Evolutionary conservation across 2,797 vertebrate genomes (phyloP), one percentile per base, ranked within the genome.

Genomic region (Poliocrania exsul): DNA sequence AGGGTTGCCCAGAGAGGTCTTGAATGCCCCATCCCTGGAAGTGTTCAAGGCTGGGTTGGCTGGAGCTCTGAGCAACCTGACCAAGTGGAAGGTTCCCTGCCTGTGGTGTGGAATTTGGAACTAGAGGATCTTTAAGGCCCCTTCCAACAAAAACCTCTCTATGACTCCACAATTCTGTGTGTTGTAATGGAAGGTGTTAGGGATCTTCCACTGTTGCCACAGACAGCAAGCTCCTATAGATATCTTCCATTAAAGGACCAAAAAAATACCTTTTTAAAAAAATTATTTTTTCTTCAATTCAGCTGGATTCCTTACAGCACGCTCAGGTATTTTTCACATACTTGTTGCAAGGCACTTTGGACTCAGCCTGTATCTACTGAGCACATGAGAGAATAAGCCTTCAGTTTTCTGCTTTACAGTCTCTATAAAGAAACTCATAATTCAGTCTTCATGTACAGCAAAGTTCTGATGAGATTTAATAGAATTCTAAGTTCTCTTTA

Each of bases 381-480:
- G 61, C 61, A 88, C 87, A 92, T 58, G 74, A 96, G 84, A 96
- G 87, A 97, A 95, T 72, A 96, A 94, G 46, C 81, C 70, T 94
- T 92, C 95, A 38, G 64, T 84, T 96, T 96, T 90, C 95, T 96
- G 64, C 78, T 96, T 96, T 95, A 90, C 72, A 90, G 66, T 84
- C 2, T 0, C 88, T 78, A 13, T 81, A 94, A 94, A 88, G 72
- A 95, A 96, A 90, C 72, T 84, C 81, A 83, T 97, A 96, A 97
- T 93, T 97, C 97, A 96, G 65, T 23, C 58, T 91, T 81, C 88
- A 83, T 40, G 46, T 83, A 90, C 91, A 86, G 87, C 38, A 87
- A 95, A 95, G 81, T 95, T 93, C 64, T 95, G 94, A 96, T 86
- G 87, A 96, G 56, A 96, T 94, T 93, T 96, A 96, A 91, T 74